A percentile compares a stretch with the other conserved stretches of the same genome.
Evolutionary conservation across 1,140 invertebrate species (phyloP).

Genomic region (Microplitis demolitor): DNA sequence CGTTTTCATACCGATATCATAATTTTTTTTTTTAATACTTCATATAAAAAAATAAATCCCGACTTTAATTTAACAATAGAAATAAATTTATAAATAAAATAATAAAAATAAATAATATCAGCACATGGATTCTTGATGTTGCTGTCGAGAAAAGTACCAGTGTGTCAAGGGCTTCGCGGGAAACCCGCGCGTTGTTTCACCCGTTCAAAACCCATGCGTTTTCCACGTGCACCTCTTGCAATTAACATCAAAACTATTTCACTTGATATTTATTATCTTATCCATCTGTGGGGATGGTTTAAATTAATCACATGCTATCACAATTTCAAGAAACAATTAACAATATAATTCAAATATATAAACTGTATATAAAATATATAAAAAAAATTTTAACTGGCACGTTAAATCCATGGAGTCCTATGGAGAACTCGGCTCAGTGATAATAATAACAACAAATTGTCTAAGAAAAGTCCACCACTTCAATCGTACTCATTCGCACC

Average conservation of each 20-base stretch:
- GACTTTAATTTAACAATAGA: background rate
- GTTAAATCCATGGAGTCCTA: too few relatives aligned
- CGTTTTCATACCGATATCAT: background rate
- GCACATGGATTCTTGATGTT: background rate
- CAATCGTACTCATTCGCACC: conserved; percentile 28
- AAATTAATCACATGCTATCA: too few relatives aligned
- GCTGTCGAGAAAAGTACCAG: background rate
- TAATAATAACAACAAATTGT: background rate
- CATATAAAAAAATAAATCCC: too few relatives aligned
- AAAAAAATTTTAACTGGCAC: too few relatives aligned
- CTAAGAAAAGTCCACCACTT: background rate
- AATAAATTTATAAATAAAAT: background rate
- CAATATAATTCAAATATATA: too few relatives aligned
- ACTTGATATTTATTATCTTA: too few relatives aligned
- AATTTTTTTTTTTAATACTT: too few relatives aligned
- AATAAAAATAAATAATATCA: background rate
- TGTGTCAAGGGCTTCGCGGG: background rate
- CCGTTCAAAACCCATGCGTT: conserved; percentile 13
- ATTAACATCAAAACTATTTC: background rate
- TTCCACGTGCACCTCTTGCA: conserved; percentile 10
- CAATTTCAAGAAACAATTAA: too few relatives aligned
- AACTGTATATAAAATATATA: too few relatives aligned
- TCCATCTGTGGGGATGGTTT: too few relatives aligned
- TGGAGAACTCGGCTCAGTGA: too few relatives aligned
- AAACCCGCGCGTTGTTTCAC: background rate